Conservation (phyloP, 2,113 vertebrate species). For the Myocastor coypus region DNA sequence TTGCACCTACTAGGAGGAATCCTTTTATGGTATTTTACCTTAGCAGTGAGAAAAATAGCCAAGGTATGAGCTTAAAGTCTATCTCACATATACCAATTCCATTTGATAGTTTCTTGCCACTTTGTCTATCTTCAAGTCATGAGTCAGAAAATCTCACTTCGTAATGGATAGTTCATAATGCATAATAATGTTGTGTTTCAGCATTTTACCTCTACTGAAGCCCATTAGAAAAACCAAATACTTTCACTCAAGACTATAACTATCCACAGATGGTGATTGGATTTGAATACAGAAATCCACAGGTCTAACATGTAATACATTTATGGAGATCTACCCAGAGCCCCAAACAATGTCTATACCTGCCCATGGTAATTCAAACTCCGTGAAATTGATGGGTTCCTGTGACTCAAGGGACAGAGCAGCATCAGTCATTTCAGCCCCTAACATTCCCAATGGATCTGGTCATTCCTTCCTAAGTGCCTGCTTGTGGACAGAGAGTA, state of each 20-base stretch:
- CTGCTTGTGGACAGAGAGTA: no score
- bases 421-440: neutral
- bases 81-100: neutral
- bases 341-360: neutral
- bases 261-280: neutral
- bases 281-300: neutral
- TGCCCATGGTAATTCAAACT: rapidly evolving
- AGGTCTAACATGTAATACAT: neutral
- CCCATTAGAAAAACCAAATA: neutral
- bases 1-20: rapidly evolving
- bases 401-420: neutral
- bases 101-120: neutral
- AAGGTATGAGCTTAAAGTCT: neutral
- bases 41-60: neutral
- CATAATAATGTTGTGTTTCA: neutral
- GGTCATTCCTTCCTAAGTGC: neutral
- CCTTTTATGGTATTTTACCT: neutral
- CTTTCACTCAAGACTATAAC: neutral
- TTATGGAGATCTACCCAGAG: neutral
- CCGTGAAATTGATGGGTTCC: neutral
- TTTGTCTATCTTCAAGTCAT: neutral
- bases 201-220: neutral
- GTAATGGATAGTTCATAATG: neutral
- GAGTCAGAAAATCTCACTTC: neutral
- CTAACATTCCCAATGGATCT: neutral